Evolutionary conservation across 1,140 invertebrate genomes (phyloP).

Genomic region (Gryllus bimaculatus): DNA sequence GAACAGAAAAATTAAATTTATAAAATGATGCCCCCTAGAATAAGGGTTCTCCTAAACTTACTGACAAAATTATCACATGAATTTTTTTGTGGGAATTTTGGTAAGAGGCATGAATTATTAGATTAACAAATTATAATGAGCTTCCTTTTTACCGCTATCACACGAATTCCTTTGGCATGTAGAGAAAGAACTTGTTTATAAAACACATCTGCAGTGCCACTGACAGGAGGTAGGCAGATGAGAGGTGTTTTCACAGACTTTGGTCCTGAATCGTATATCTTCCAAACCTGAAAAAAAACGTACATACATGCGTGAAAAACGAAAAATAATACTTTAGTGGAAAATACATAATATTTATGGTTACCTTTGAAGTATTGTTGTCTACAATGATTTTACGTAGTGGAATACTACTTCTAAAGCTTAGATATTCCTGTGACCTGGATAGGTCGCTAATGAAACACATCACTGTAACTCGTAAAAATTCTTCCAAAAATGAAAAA

Average conservation of each 20-base stretch:
- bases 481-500: neutral
- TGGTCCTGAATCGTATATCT: conserved; percentile 79
- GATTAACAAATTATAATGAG: too few relatives aligned
- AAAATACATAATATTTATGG: conserved; percentile 8
- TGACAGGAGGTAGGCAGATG: conserved; percentile 78
- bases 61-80: too few relatives aligned
- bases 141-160: conserved; percentile 56
- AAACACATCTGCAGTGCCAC: conserved; percentile 81
- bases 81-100: too few relatives aligned
- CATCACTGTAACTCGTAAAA: conserved; percentile 35
- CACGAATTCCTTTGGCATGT: conserved; percentile 66
- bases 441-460: conserved; percentile 59
- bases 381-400: conserved; percentile 74
- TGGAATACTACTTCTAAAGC: conserved; percentile 75
- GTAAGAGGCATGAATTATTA: too few relatives aligned
- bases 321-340: conserved; percentile 12
- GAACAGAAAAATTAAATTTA: too few relatives aligned
- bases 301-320: conserved; percentile 11
- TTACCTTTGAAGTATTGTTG: conserved; percentile 61
- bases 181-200: conserved; percentile 73
- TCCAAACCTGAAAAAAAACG: conserved; percentile 58
- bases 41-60: too few relatives aligned
- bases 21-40: too few relatives aligned
- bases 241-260: conserved; percentile 67
- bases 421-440: conserved; percentile 70